A percentile compares a stretch with the other conserved stretches of the same genome.
Evolutionary conservation across 2,797 vertebrate genomes (phyloP).

Genomic region (Hippopotamyrus pictus): DNA sequence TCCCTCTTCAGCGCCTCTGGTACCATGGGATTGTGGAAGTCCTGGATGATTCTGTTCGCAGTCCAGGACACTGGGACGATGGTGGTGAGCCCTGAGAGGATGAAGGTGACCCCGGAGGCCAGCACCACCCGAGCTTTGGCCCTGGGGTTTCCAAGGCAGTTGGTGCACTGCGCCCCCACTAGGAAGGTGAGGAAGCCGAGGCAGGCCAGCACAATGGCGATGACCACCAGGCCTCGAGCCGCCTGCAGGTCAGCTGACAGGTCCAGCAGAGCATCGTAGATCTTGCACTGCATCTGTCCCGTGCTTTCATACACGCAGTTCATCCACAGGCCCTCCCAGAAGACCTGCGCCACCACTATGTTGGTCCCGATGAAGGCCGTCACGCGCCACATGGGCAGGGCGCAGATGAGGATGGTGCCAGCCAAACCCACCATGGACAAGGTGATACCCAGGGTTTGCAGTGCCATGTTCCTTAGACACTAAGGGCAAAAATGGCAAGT

Average conservation of each 20-base stretch:
- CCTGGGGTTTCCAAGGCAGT: conserved; percentile 59
- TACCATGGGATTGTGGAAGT: conserved; percentile 76
- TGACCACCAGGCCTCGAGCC: conserved; percentile 65
- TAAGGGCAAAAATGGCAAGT: background rate
- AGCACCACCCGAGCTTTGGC: conserved; percentile 61
- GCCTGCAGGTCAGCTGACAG: conserved; percentile 71
- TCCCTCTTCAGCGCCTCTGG: conserved; percentile 74
- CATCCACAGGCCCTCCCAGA: conserved; percentile 85
- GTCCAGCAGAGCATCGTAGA: conserved; percentile 74
- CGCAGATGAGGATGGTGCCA: conserved; percentile 73
- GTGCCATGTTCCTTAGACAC: conserved; percentile 49
- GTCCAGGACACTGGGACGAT: conserved; percentile 73
- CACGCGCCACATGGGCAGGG: conserved; percentile 81
- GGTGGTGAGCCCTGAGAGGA: conserved; percentile 58
- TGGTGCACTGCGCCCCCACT: conserved; percentile 67
- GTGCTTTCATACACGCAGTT: conserved; percentile 74
- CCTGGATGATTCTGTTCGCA: conserved; percentile 67
- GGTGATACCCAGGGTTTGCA: conserved; percentile 69
- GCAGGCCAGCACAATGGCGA: conserved; percentile 63
- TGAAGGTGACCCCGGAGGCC: conserved; percentile 60
- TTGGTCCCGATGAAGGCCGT: conserved; percentile 75
- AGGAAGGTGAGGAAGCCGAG: conserved; percentile 66
- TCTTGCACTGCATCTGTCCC: conserved; percentile 80
- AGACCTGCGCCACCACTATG: conserved; percentile 77
- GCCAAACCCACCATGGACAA: conserved; percentile 65